These are phyloP conservation scores for Monoplex corrugatus DNA, from an alignment of 2,888 invertebrate genomes.

Conservation along the genomic window DNA sequence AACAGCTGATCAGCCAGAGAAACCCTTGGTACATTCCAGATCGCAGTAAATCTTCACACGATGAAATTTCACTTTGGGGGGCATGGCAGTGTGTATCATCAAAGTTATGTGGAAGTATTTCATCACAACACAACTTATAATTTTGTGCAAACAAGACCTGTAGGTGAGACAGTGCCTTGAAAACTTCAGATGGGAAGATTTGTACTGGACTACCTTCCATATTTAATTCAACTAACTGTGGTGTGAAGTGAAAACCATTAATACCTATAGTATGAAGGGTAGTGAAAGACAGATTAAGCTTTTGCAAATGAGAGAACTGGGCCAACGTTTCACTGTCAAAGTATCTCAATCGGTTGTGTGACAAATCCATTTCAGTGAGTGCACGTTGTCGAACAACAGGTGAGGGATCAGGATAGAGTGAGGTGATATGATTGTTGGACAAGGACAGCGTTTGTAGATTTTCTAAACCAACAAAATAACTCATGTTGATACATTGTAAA, in stretches of 20 bases:
- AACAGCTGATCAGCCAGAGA: neutral
- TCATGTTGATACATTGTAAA: neutral
- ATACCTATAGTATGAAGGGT: neutral
- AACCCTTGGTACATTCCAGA: neutral
- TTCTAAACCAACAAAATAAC: neutral
- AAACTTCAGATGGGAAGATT: neutral
- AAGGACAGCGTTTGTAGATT: neutral
- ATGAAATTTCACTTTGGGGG: slow-evolving; percentile 4
- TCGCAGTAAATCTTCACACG: neutral
- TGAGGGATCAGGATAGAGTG: neutral
- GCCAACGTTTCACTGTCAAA: neutral
- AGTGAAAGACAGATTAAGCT: neutral
- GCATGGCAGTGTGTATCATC: neutral
- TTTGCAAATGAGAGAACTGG: neutral
- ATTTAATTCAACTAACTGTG: neutral
- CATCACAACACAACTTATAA: neutral
- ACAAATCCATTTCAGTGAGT: neutral
- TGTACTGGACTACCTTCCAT: neutral
- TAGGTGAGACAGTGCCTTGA: neutral
- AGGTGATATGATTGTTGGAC: neutral
- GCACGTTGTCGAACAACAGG: neutral
- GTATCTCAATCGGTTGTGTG: neutral
- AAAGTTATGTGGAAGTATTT: neutral
- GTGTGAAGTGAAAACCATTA: neutral
- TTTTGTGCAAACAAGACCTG: neutral